Conservation (phyloP, 2,797 vertebrate species). For the Simalia tracyae region DNA sequence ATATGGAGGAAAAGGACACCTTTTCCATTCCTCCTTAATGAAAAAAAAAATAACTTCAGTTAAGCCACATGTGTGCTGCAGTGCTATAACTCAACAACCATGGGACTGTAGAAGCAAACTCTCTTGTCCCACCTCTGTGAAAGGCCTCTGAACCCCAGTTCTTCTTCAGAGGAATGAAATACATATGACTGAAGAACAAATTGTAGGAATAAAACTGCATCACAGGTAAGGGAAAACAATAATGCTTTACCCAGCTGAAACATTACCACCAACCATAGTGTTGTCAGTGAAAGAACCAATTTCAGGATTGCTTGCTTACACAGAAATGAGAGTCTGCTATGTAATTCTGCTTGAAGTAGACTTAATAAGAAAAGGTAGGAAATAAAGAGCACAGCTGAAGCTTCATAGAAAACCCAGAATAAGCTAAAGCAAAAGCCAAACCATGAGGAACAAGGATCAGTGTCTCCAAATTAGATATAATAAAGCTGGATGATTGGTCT, state of each 20-base stretch:
- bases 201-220: background rate
- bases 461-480: background rate
- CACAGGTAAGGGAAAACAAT: background rate
- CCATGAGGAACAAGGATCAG: background rate
- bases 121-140: background rate
- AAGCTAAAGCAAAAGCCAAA: background rate
- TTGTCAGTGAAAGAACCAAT: constrained; percentile 9
- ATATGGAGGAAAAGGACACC: background rate
- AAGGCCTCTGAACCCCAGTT: background rate
- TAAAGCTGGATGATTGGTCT: background rate
- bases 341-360: constrained; percentile 1
- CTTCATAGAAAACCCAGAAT: background rate
- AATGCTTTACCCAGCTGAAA: background rate
- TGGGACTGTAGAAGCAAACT: background rate
- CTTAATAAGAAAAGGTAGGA: constrained; percentile 4
- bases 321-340: background rate
- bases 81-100: too few relatives aligned
- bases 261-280: background rate
- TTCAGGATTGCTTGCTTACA: constrained; percentile 21
- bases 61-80: too few relatives aligned
- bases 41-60: background rate
- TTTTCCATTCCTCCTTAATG: too few relatives aligned
- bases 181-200: background rate
- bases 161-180: background rate
- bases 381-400: background rate